These are phyloP conservation scores for Gavia stellata DNA, from an alignment of 2,113 vertebrate species.

Conservation along the genomic window DNA sequence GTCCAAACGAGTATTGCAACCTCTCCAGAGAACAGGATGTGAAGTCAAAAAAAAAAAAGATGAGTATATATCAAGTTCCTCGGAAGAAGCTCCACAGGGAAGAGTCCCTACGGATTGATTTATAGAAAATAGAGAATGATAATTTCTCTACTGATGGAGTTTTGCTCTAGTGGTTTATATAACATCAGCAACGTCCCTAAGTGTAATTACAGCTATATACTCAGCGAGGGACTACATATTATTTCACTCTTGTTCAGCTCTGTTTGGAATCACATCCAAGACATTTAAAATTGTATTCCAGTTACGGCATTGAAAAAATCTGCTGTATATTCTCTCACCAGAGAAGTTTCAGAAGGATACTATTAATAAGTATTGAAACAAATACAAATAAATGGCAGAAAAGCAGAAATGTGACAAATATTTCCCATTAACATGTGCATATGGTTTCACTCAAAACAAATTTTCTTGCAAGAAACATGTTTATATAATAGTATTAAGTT, in stretches of 20 bases:
- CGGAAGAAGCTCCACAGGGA: neutral
- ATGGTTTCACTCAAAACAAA: slow-evolving; percentile 26
- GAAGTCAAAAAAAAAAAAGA: neutral
- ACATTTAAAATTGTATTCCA: neutral
- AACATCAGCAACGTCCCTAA: neutral
- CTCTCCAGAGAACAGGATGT: neutral
- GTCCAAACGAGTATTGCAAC: neutral
- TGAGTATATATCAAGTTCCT: neutral
- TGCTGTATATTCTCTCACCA: neutral
- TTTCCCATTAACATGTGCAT: slow-evolving; percentile 5
- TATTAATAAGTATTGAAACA: slow-evolving; percentile 27
- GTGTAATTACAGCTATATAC: neutral
- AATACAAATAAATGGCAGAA: slow-evolving; percentile 31
- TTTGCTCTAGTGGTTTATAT: neutral
- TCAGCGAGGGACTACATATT: neutral
- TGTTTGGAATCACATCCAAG: neutral
- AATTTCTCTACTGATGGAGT: neutral
- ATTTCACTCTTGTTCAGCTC: neutral
- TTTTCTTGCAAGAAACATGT: neutral
- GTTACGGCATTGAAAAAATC: neutral
- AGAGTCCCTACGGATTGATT: neutral
- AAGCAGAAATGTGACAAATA: slow-evolving; percentile 27
- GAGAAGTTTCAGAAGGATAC: neutral
- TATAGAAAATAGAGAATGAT: neutral
- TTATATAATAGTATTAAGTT: neutral